Percentiles rank a stretch among this genome's conserved stretches.
These are phyloP conservation scores for Glyptemys insculpta DNA, from an alignment of 2,797 vertebrate genomes.

Conservation along the genomic window DNA sequence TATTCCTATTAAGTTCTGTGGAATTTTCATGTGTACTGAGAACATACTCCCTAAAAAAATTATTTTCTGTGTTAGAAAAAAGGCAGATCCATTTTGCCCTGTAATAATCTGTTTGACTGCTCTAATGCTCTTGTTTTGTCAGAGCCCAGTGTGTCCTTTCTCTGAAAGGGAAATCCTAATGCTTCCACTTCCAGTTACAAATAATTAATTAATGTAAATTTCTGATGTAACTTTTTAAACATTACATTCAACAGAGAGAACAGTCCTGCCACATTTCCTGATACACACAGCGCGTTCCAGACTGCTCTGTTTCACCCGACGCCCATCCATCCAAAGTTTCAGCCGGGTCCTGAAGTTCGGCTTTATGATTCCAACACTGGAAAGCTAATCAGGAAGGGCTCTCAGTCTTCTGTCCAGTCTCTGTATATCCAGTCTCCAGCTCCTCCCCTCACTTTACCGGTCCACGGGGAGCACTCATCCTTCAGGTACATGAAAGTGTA, in stretches of 20 bases:
- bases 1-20: conserved; percentile 25
- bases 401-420: conserved; percentile 79
- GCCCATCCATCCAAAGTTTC: conserved; percentile 86
- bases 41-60: background rate
- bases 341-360: conserved; percentile 86
- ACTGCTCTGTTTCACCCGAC: conserved; percentile 87
- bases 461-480: conserved; percentile 86
- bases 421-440: conserved; percentile 84
- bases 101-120: background rate
- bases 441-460: conserved; percentile 79
- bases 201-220: conserved; percentile 7
- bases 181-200: background rate
- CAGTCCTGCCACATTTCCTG: conserved; percentile 88
- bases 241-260: conserved; percentile 84
- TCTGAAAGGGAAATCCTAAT: background rate
- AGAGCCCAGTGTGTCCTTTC: background rate
- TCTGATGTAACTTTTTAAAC: conserved; percentile 22
- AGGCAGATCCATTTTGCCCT: fast-evolving
- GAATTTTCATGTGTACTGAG: background rate
- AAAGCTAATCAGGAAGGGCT: conserved; percentile 91
- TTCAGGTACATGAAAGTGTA: conserved; percentile 88
- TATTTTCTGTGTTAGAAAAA: background rate
- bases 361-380: conserved; percentile 95
- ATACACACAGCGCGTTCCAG: conserved; percentile 82
- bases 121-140: background rate